A percentile compares a stretch with the other conserved stretches of the same genome.
These are phyloP conservation scores for Drosophila bocqueti DNA, from an alignment of 1,140 invertebrate genomes.

Conservation along the genomic window DNA sequence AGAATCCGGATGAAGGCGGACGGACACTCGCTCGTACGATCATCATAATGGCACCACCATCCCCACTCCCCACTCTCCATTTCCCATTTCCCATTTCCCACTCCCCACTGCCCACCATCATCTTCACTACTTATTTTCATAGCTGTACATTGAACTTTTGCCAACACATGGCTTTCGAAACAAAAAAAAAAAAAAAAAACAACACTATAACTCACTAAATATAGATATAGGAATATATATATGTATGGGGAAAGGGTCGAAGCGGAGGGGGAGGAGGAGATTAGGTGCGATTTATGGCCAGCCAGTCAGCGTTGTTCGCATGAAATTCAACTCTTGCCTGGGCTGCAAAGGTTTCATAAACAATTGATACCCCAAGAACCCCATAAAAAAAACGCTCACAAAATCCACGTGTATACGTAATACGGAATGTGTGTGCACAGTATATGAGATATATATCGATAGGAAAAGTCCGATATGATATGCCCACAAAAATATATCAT, in stretches of 20 bases:
- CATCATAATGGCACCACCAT: background rate
- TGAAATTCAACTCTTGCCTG: slow-evolving; percentile 60
- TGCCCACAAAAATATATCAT: background rate
- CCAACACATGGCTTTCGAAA: slow-evolving; percentile 17
- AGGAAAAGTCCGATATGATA: background rate
- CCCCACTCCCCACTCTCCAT: background rate
- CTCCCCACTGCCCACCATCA: background rate
- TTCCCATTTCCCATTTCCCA: too few species aligned
- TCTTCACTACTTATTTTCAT: slow-evolving; percentile 27
- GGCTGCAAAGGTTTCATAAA: slow-evolving; percentile 62
- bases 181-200: background rate
- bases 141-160: slow-evolving; percentile 70
- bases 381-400: slow-evolving; percentile 10
- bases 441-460: background rate
- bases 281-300: slow-evolving; percentile 65
- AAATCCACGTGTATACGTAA: background rate
- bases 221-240: slow-evolving; percentile 7
- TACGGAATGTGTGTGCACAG: background rate
- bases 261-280: slow-evolving; percentile 3
- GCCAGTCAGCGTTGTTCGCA: slow-evolving; percentile 40
- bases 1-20: slow-evolving; percentile 11
- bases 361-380: slow-evolving; percentile 40
- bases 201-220: slow-evolving; percentile 10
- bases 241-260: background rate
- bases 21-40: slow-evolving; percentile 2